Conservation (phyloP, 2,113 vertebrate species). For the Scolopax mira region DNA sequence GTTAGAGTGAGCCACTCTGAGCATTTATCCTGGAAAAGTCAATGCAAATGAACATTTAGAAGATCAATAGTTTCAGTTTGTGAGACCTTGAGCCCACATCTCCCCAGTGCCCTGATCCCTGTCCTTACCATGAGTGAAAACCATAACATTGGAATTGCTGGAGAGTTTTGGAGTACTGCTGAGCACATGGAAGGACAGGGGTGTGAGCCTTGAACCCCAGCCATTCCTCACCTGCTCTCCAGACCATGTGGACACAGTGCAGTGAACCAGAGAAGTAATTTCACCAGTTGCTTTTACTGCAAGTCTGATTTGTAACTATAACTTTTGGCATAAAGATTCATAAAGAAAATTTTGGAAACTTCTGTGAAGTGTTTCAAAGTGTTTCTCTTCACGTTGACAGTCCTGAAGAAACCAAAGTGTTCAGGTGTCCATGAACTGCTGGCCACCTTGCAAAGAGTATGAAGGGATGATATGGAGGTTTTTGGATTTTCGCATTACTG, state of each 20-base stretch:
- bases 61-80: not conserved
- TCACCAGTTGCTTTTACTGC: not conserved
- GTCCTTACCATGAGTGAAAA: accelerated
- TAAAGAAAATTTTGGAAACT: not conserved
- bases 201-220: not conserved
- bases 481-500: not conserved
- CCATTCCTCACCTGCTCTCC: not conserved
- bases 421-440: not conserved
- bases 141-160: not conserved
- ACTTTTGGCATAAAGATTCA: not conserved
- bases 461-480: not conserved
- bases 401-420: not conserved
- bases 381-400: not conserved
- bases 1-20: not conserved
- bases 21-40: not conserved
- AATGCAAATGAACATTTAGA: not conserved
- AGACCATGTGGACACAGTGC: not conserved
- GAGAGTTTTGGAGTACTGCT: not conserved
- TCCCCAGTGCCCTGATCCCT: not conserved
- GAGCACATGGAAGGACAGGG: not conserved
- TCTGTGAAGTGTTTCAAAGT: not conserved
- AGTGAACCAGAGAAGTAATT: not conserved
- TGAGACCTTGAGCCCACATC: not conserved
- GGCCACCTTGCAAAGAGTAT: not conserved
- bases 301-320: not conserved